Base-by-base conservation (phyloP, 2,113 vertebrate species). In the Elgaria multicarinata region DNA sequence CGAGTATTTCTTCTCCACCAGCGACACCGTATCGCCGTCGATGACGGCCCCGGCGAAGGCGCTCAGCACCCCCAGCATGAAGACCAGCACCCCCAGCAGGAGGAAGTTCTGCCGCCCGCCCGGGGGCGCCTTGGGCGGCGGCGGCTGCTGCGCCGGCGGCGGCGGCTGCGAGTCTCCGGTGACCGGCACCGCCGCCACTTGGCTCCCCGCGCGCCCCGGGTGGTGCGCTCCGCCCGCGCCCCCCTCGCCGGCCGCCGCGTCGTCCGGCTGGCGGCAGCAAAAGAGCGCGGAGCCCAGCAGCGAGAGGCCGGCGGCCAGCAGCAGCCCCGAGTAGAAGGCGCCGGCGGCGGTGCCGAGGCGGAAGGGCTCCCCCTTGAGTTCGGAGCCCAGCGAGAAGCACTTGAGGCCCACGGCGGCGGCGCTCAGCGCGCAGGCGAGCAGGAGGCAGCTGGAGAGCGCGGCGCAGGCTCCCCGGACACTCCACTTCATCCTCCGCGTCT, bases 401-500 rank as follows among this genome's bases (percentile, higher is more conserved):
- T 97, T 97, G 95, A 99, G 97, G 95, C 98, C 98, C 94, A 99
- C 98, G 89, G 98, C 98, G 95, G 98, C 98, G 96, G 98, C 98
- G 97, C 98, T 97, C 93, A 99, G 97, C 96, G 98, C 98, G 96
- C 98, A 99, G 96, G 97, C 97, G 96, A 99, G 98, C 96, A 99
- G 98, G 95, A 99, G 97, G 96, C 97, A 97, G 97, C 98, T 97
- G 97, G 98, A 98, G 93, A 98, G 97, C 96, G 98, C 97, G 97
- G 98, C 97, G 98, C 98, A 98, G 98, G 98, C 97, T 97, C 98
- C 98, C 97, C 98, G 98, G 96, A 98, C 98, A 97, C 98, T 98
- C 98, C 98, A 98, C 98, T 98, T 98, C 98, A 99, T 98, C 98
- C 98, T 99, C 98, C 97, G 98, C 98, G 97, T 95, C 98, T 97